Conservation (phyloP, 2,888 invertebrate species). For the Pammene fasciana region DNA sequence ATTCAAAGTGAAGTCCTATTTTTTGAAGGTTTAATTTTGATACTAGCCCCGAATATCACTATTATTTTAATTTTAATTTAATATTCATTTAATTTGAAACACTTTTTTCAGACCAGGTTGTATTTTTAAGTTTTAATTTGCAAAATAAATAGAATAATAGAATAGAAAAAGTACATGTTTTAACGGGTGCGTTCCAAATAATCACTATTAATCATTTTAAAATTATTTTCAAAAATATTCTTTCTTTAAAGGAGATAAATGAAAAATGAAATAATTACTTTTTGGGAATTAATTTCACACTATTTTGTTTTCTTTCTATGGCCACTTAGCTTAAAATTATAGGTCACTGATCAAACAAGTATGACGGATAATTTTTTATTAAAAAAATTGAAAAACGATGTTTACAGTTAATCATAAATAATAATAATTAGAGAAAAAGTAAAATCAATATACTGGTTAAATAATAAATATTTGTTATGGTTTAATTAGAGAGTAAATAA, state of each 20-base stretch:
- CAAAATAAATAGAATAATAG: no score
- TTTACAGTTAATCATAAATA: no score
- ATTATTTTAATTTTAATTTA: background rate
- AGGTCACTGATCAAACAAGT: no score
- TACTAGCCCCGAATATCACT: background rate
- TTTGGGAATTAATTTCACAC: background rate
- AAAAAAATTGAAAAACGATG: background rate
- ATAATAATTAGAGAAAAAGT: no score
- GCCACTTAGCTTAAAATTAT: no score
- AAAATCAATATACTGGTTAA: no score
- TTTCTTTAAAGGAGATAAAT: no score
- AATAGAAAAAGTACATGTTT: background rate
- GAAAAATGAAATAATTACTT: no score
- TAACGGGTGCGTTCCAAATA: slow-evolving; percentile 19
- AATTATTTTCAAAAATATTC: background rate
- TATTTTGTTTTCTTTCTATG: background rate
- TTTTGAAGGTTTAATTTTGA: background rate
- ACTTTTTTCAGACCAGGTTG: no score
- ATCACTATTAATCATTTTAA: no score
- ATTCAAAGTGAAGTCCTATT: slow-evolving; percentile 54
- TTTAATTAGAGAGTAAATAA: background rate
- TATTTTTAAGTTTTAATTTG: no score
- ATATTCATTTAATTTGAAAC: background rate
- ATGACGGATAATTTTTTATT: background rate
- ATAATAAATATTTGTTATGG: no score